These are phyloP conservation scores for Charaxes varanes DNA, from an alignment of 1,140 invertebrate species.

Conservation along the genomic window DNA sequence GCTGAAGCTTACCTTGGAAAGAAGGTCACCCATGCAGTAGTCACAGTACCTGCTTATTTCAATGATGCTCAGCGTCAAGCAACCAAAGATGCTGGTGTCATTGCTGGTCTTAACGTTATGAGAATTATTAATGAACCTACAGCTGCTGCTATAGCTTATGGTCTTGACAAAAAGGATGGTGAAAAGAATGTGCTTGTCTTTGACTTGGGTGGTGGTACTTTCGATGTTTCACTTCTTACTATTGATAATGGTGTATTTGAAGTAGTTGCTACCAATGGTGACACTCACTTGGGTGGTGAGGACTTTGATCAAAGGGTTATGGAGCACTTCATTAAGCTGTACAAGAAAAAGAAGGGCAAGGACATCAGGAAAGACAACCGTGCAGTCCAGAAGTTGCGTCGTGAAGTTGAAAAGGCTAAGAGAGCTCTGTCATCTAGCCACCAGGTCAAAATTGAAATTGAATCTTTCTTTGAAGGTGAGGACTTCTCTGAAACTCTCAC, in stretches of 20 bases:
- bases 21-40: constrained; percentile 97
- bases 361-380: constrained; percentile 96
- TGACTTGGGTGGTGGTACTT: constrained; percentile 99
- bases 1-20: constrained; percentile 98
- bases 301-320: constrained; percentile 99
- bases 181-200: constrained; percentile 99
- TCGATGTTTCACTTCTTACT: constrained; percentile 98
- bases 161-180: constrained; percentile 98
- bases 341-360: constrained; percentile 99
- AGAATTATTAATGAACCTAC: constrained; percentile 99
- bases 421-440: constrained; percentile 95
- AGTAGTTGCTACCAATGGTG: constrained; percentile 97
- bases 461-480: constrained; percentile 98
- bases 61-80: constrained; percentile 98
- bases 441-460: constrained; percentile 98
- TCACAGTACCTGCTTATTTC: constrained; percentile 99
- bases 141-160: constrained; percentile 99
- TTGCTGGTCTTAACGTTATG: constrained; percentile 97
- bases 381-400: constrained; percentile 96
- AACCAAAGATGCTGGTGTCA: constrained; percentile 93
- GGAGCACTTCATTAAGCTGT: constrained; percentile 98
- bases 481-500: constrained; percentile 99
- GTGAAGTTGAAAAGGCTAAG: constrained; percentile 99
- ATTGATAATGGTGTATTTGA: constrained; percentile 98
- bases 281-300: constrained; percentile 98